phyloP scores from a whole-genome alignment of 2,888 invertebrate species.

The Seladonia tumulorum region DNA sequence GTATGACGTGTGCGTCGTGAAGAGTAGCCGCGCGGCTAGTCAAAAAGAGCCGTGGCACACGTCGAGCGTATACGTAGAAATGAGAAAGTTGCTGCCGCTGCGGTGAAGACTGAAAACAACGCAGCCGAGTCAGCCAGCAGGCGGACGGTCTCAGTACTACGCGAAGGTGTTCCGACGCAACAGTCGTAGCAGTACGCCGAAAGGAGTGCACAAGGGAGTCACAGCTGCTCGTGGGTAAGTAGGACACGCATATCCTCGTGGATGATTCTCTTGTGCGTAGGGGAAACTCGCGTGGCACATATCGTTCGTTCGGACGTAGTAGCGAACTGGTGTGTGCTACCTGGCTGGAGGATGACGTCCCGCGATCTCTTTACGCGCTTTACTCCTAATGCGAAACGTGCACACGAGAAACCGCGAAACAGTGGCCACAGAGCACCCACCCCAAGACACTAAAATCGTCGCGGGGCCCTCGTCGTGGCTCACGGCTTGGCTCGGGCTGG shows the following conservation, averaged over 20 bases:
- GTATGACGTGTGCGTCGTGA: conserved; percentile 67
- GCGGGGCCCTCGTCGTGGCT: conserved; percentile 83
- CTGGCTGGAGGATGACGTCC: conserved; percentile 34
- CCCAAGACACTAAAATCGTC: conserved; percentile 84
- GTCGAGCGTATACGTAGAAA: conserved; percentile 73
- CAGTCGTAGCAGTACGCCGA: conserved; percentile 66
- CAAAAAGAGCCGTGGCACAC: conserved; percentile 36
- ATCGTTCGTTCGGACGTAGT: conserved; percentile 15
- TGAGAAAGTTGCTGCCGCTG: conserved; percentile 77
- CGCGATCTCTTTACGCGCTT: conserved; percentile 69
- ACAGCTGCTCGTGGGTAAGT: conserved; percentile 65
- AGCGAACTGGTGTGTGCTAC: conserved; percentile 11
- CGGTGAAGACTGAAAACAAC: conserved; percentile 72
- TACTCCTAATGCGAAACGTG: conserved; percentile 66
- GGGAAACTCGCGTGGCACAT: conserved; percentile 46
- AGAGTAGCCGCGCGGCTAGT: conserved; percentile 39
- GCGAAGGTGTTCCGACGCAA: conserved; percentile 60
- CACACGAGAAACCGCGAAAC: conserved; percentile 79
- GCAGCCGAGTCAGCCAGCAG: conserved; percentile 68
- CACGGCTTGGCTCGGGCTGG: conserved; percentile 81
- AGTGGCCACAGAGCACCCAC: conserved; percentile 83
- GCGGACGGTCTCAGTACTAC: conserved; percentile 72
- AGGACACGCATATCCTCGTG: conserved; percentile 61
- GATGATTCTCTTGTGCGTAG: conserved; percentile 15
- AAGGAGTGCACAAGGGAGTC: conserved; percentile 60